These are phyloP conservation scores for Pogonomyrmex californicus DNA, from an alignment of 1,140 invertebrate species.

Conservation along the genomic window DNA sequence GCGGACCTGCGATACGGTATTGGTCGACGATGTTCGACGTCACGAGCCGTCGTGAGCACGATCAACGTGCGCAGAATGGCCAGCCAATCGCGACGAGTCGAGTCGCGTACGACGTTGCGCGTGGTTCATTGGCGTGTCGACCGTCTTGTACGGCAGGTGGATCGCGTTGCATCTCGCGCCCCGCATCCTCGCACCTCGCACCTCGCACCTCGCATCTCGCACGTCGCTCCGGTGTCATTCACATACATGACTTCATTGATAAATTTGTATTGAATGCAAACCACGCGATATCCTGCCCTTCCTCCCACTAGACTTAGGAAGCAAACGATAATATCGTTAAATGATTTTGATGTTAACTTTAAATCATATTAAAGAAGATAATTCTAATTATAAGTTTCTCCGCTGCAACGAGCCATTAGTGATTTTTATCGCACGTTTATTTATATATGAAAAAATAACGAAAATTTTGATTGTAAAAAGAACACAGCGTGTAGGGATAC, in stretches of 20 bases:
- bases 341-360: not conserved
- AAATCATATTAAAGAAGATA: not conserved
- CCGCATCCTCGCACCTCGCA: no score
- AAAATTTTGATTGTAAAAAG: not conserved
- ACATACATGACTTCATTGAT: slow-evolving; percentile 45
- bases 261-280: slow-evolving; percentile 22
- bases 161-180: slow-evolving; percentile 8
- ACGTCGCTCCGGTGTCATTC: slow-evolving; percentile 24
- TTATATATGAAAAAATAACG: not conserved
- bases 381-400: not conserved
- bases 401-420: not conserved
- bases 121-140: slow-evolving; percentile 32
- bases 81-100: slow-evolving; percentile 43
- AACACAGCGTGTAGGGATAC: not conserved
- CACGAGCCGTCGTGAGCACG: slow-evolving; percentile 12
- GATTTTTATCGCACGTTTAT: not conserved
- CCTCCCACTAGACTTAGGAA: not conserved
- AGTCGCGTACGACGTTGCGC: slow-evolving; percentile 5
- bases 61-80: slow-evolving; percentile 53
- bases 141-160: slow-evolving; percentile 59
- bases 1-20: slow-evolving; percentile 30
- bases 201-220: no score
- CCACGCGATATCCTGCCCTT: not conserved
- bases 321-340: not conserved
- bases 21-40: slow-evolving; percentile 62